A percentile compares a stretch with the other conserved stretches of the same genome.
Conservation (phyloP, 2,888 invertebrate species). For the Liodrosophila aerea region DNA sequence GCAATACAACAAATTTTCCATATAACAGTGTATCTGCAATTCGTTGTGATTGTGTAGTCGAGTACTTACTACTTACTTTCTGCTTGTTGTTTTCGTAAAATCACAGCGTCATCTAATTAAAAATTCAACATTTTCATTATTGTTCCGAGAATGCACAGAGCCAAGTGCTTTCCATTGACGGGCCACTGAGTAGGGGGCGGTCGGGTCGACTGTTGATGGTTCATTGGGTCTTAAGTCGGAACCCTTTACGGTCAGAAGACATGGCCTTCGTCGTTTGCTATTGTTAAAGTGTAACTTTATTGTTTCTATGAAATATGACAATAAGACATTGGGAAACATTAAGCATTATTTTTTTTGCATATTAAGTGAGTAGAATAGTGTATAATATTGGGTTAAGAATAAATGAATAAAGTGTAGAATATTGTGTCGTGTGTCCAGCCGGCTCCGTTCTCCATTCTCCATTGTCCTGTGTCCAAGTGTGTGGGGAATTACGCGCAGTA, state of each 20-base stretch:
- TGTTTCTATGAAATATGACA: slow-evolving; percentile 75
- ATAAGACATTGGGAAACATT: slow-evolving; percentile 68
- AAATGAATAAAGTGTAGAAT: background rate
- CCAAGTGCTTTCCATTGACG: slow-evolving; percentile 29
- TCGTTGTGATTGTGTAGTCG: background rate
- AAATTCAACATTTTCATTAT: slow-evolving; percentile 70
- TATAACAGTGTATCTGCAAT: slow-evolving; percentile 11
- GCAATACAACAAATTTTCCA: no score
- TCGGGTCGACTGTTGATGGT: background rate
- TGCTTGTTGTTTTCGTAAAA: slow-evolving; percentile 38
- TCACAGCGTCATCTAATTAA: slow-evolving; percentile 71
- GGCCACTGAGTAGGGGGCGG: slow-evolving; percentile 7
- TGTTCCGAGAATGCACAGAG: slow-evolving; percentile 54
- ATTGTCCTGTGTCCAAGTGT: slow-evolving; percentile 4
- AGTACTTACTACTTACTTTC: background rate
- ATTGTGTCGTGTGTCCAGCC: no score
- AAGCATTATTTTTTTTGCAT: slow-evolving; percentile 6
- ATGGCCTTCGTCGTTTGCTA: slow-evolving; percentile 53
- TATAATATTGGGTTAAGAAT: background rate
- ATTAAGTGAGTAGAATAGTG: background rate
- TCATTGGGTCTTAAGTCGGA: background rate
- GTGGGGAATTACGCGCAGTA: slow-evolving; percentile 57
- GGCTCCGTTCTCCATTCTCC: background rate
- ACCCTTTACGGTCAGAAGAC: slow-evolving; percentile 1
- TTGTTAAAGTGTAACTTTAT: slow-evolving; percentile 69